Evolutionary conservation across 1,140 invertebrate genomes (phyloP), one percentile per base, ranked within the genome.

Genomic region (Diprion similis): DNA sequence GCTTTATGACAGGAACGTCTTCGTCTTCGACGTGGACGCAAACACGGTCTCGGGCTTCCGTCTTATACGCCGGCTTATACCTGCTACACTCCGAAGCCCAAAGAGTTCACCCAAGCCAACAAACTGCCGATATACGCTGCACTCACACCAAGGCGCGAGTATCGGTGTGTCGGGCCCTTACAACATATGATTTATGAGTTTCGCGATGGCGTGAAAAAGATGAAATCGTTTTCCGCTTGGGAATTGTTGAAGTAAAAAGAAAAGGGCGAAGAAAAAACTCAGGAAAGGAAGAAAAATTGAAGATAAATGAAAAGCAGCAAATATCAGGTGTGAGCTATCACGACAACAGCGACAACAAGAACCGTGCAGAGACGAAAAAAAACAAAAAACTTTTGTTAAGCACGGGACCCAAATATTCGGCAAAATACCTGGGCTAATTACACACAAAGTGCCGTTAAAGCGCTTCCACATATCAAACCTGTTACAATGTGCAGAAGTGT

Each of bases 1-100:
- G 51, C 51, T 59, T 59, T 59, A 59, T 59, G 51, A 59, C 11
- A 59, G 8, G 51, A 59, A 59, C 51, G n/a, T 59, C 51, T 59
- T 59, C 51, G 51, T 17, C 51, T 59, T 59, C 11, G 51, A 59
- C 51, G n/a, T 17, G 8, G 51, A 59, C 11, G 51, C n/a, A 59
- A 59, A 59, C 51, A 59, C 3, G 51, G 51, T 59, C 51, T 59
- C 51, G 6, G 51, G 51, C 9, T 59, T 59, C 51, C n/a, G 24
- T 37, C n/a, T 13, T 6, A 13, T 17, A 59, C 51, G 11, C n/a
- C 51, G 24, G 24, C 51, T 59, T 59, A 59, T 59, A 13, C 51
- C 51, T 59, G 11, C 11, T 17, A 59, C 51, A 59, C 24, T 37
- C 24, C 24, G 51, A 59, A 59, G 51, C 51, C 51, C 51, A 9